Conservation (phyloP, 2,888 invertebrate genomes). For the Dichetophora obliterata region DNA sequence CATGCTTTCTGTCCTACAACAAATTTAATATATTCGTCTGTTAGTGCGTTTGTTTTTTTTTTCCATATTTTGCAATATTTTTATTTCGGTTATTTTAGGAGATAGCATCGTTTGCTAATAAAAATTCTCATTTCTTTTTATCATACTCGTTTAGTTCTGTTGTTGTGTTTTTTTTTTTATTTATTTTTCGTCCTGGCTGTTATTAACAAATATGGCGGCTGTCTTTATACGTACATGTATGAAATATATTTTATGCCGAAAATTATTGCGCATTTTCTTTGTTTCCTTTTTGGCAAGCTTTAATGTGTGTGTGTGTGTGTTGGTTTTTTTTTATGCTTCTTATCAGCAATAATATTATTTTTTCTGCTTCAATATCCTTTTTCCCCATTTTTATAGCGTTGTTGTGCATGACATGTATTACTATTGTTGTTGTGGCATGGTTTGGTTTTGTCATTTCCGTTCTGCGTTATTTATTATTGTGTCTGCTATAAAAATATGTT, state of each 20-base stretch:
- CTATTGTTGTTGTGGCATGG: conserved; percentile 16
- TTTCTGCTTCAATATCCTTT: conserved; percentile 20
- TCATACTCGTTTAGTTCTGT: conserved; percentile 7
- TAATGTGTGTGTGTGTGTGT: conserved; percentile 6
- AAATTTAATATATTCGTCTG: not conserved
- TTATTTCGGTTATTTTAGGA: conserved; percentile 43
- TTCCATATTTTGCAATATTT: conserved; percentile 29
- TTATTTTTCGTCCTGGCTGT: conserved; percentile 31
- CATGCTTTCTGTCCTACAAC: too few relatives aligned
- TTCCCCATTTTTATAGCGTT: conserved; percentile 24
- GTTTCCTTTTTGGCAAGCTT: conserved; percentile 9
- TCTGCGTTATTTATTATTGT: conserved; percentile 38
- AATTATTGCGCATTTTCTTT: conserved; percentile 40
- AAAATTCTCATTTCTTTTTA: conserved; percentile 40
- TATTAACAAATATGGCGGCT: conserved; percentile 42
- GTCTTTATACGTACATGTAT: conserved; percentile 45
- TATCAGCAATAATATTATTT: conserved; percentile 40
- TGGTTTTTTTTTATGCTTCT: conserved; percentile 43
- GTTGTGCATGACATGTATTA: conserved; percentile 36
- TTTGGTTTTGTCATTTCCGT: conserved; percentile 42
- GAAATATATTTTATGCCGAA: conserved; percentile 50
- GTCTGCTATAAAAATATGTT: conserved; percentile 38
- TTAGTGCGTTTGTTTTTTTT: conserved; percentile 6
- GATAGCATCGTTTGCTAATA: conserved; percentile 40
- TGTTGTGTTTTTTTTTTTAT: conserved; percentile 10